Evolutionary conservation across 2,797 vertebrate species (phyloP).

Genomic region (Balearica regulorum): DNA sequence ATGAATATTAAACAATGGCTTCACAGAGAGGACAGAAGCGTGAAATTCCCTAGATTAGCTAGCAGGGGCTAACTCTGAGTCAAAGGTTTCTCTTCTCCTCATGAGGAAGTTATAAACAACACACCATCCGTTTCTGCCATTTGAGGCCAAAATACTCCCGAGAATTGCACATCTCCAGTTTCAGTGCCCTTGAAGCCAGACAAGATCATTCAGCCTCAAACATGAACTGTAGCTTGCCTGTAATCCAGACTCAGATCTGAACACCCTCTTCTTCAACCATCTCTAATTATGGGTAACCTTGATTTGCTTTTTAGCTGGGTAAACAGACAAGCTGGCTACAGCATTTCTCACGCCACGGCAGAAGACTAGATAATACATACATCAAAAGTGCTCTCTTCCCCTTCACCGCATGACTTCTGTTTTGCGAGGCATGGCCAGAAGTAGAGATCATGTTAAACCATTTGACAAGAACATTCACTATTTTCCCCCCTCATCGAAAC

Average conservation of each 20-base stretch:
- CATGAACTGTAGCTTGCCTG: background rate
- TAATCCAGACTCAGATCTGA: constrained; percentile 36
- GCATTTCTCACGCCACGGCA: background rate
- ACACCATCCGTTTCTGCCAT: background rate
- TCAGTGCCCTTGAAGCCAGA: constrained; percentile 12
- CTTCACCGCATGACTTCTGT: constrained; percentile 27
- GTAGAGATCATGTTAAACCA: constrained; percentile 38
- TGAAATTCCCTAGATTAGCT: background rate
- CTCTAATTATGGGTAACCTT: constrained; percentile 60
- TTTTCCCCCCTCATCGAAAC: background rate
- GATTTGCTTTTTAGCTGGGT: constrained; percentile 47
- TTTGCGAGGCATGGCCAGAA: constrained; percentile 30
- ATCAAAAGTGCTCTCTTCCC: constrained; percentile 35
- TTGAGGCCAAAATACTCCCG: background rate
- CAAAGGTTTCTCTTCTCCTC: background rate
- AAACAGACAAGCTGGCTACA: constrained; percentile 41
- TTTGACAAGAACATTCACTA: constrained; percentile 33
- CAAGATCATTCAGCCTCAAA: constrained; percentile 28
- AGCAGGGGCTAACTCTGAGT: background rate
- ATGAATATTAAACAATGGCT: background rate
- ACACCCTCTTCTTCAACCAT: background rate
- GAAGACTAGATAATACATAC: constrained; percentile 17
- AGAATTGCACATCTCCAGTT: background rate
- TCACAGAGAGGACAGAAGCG: background rate
- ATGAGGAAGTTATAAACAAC: background rate